phyloP scores from a whole-genome alignment of 2,797 vertebrate genomes.

The Pyrocephalus nanus region DNA sequence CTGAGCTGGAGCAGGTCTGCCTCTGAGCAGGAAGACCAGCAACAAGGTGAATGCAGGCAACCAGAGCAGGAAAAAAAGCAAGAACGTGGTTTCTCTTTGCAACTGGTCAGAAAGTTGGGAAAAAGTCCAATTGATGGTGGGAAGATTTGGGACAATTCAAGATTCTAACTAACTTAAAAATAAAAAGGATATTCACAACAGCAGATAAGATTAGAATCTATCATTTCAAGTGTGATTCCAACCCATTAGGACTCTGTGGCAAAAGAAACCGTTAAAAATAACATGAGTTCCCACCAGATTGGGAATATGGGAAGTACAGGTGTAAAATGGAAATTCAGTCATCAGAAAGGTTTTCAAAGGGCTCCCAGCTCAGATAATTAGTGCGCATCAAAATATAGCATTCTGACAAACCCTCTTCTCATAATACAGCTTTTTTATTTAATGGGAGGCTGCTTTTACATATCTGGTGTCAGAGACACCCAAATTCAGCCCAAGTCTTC shows the following conservation, averaged over 20 bases:
- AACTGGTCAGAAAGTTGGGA: background rate
- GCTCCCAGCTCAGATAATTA: background rate
- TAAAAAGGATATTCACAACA: background rate
- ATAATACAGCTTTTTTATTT: background rate
- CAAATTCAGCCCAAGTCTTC: background rate
- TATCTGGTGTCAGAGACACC: background rate
- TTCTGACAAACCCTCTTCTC: background rate
- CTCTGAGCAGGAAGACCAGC: background rate
- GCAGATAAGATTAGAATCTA: background rate
- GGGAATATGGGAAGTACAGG: background rate
- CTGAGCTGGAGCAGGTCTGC: background rate
- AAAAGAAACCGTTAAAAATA: background rate
- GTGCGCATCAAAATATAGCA: background rate
- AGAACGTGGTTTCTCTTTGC: background rate
- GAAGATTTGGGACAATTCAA: background rate
- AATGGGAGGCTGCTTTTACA: background rate
- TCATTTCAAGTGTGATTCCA: background rate
- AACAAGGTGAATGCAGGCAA: background rate
- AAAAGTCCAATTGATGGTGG: background rate
- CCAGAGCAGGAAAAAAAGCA: background rate
- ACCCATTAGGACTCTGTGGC: background rate
- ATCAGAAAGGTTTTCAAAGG: background rate
- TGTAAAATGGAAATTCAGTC: background rate
- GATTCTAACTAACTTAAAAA: background rate
- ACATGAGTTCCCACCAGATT: background rate